Conservation (phyloP, 2,888 invertebrate genomes). For the Rhamphomyia laevipes region DNA sequence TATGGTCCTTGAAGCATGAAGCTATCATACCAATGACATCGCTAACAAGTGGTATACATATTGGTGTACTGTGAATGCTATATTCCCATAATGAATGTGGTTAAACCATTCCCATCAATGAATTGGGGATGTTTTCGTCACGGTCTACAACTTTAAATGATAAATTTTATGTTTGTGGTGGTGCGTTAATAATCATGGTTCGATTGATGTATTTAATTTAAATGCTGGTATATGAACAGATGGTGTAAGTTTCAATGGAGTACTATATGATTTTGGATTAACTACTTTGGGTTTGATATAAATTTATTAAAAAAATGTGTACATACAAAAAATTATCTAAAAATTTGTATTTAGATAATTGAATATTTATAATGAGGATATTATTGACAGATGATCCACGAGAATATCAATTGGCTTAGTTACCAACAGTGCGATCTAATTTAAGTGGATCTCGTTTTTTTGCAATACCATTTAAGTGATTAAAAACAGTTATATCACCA, state of each 20-base stretch:
- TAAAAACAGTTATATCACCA: neutral
- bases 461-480: neutral
- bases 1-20: neutral
- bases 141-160: neutral
- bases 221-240: neutral
- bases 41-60: neutral
- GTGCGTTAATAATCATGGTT: neutral
- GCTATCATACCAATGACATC: constrained; percentile 1
- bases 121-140: neutral
- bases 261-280: neutral
- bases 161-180: constrained; percentile 1
- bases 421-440: neutral
- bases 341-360: neutral
- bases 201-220: neutral
- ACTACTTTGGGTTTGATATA: neutral
- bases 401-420: neutral
- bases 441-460: neutral
- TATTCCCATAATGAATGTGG: neutral
- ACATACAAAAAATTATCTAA: neutral
- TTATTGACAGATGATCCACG: neutral
- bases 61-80: constrained; percentile 1
- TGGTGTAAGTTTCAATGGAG: neutral
- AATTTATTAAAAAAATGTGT: neutral
- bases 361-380: neutral
- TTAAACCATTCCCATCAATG: neutral